Percentiles rank a stretch among this genome's conserved stretches.
These are phyloP conservation scores for Psophia crepitans DNA, from an alignment of 2,113 vertebrate species.

Conservation along the genomic window DNA sequence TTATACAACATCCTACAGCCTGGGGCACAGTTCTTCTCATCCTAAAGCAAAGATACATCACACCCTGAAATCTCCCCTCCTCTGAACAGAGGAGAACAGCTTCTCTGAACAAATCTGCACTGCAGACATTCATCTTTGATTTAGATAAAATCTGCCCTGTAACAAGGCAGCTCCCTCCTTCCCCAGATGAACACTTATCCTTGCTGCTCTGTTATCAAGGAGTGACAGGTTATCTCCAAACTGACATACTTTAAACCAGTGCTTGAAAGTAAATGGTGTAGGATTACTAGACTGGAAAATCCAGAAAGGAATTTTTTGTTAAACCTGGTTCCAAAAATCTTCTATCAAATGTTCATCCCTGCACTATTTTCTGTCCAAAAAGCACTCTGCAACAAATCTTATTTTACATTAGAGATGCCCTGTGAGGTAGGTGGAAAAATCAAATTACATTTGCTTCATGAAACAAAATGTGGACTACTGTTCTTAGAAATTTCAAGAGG, in stretches of 20 bases:
- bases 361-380: neutral
- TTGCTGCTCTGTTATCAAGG: neutral
- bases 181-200: neutral
- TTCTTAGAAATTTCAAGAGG: neutral
- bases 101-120: neutral
- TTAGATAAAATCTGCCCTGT: neutral
- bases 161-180: neutral
- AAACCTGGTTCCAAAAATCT: neutral
- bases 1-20: neutral
- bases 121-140: neutral
- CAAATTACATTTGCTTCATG: neutral
- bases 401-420: fast-evolving
- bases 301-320: neutral
- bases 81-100: neutral
- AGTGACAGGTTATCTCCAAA: neutral
- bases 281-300: neutral
- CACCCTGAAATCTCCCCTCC: neutral
- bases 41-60: neutral
- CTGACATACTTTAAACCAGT: neutral
- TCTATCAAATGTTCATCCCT: neutral
- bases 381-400: neutral
- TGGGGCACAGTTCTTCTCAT: neutral
- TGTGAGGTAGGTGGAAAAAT: neutral
- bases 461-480: neutral
- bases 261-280: neutral